Conservation (phyloP, 2,888 invertebrate species). For the Crepidodera aurea region DNA sequence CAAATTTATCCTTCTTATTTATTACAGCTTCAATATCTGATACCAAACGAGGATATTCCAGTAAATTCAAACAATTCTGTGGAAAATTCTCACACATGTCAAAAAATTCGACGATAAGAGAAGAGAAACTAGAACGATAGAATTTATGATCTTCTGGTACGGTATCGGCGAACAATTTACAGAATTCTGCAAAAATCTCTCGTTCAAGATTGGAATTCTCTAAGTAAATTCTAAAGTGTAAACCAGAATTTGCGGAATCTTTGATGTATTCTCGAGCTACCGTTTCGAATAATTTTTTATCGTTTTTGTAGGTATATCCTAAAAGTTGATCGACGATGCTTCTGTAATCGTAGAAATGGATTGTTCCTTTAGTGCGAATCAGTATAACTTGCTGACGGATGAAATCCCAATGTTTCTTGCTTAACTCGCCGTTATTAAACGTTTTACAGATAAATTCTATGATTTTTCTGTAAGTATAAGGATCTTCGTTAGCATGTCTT, state of each 20-base stretch:
- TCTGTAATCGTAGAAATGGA: conserved; percentile 2
- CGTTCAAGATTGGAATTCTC: conserved; percentile 7
- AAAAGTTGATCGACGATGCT: not conserved
- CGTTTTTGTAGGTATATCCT: conserved; percentile 7
- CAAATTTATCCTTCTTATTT: not conserved
- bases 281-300: conserved; percentile 2
- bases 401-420: conserved; percentile 35
- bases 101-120: not conserved
- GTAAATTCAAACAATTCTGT: conserved; percentile 9
- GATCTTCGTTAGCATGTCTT: conserved; percentile 38
- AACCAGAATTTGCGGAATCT: not conserved
- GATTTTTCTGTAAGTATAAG: not conserved
- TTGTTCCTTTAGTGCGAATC: conserved; percentile 18
- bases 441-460: conserved; percentile 12
- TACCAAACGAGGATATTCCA: conserved; percentile 18
- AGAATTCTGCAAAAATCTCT: conserved; percentile 14
- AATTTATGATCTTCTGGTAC: not conserved
- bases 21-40: not conserved
- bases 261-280: conserved; percentile 2
- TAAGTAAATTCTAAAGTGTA: conserved; percentile 2
- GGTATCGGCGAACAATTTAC: not conserved
- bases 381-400: conserved; percentile 33
- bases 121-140: not conserved
- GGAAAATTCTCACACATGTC: not conserved
- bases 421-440: conserved; percentile 23